Evolutionary conservation across 2,113 vertebrate species (phyloP).

Genomic region (Oreochromis niloticus): DNA sequence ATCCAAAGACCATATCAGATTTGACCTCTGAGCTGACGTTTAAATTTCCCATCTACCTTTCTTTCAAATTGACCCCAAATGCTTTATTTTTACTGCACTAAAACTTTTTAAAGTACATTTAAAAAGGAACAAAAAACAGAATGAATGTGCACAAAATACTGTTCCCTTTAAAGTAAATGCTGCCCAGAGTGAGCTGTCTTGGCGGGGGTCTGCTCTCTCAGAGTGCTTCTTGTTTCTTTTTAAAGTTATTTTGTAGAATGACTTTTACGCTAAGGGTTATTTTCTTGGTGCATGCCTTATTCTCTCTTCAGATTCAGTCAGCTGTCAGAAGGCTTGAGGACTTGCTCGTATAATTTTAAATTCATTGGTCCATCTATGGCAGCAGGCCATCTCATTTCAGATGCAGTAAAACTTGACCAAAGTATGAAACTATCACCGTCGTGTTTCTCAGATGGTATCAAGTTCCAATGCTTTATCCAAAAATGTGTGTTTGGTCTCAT

Average conservation of each 20-base stretch:
- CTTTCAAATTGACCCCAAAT: background rate
- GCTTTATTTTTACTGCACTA: background rate
- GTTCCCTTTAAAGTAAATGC: background rate
- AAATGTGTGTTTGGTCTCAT: background rate
- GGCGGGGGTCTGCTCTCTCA: background rate
- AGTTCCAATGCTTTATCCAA: background rate
- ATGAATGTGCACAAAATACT: background rate
- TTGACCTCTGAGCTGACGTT: background rate
- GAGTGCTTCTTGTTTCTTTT: background rate
- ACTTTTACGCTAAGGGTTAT: background rate
- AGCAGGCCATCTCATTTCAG: background rate
- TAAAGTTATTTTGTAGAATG: background rate
- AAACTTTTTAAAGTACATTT: background rate
- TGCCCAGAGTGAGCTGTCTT: background rate
- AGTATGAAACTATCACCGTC: background rate
- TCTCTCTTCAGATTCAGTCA: background rate
- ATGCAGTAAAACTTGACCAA: background rate
- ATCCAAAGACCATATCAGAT: background rate
- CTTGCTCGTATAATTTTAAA: background rate
- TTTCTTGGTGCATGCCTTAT: background rate
- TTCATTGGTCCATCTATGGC: background rate
- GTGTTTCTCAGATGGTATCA: background rate
- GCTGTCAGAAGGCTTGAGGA: background rate
- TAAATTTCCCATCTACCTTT: background rate
- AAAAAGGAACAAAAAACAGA: rapidly evolving